A percentile compares a stretch with the other conserved stretches of the same genome.
Evolutionary conservation across 2,113 vertebrate species (phyloP).

Genomic region (Acinonyx jubatus): DNA sequence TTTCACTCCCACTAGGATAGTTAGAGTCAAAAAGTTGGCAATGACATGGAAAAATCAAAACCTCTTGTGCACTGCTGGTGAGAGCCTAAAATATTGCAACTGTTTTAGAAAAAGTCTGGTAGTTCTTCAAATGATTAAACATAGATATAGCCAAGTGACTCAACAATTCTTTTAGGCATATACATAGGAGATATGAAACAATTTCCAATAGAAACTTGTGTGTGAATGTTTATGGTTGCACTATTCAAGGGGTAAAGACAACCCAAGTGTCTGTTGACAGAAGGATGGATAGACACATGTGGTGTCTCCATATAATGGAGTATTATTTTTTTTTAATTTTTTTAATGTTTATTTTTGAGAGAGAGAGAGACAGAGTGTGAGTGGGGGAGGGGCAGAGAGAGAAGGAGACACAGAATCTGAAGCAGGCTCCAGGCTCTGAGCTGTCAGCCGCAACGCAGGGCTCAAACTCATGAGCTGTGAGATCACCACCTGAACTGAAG

Average conservation of each 20-base stretch:
- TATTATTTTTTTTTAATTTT: neutral
- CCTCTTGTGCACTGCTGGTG: neutral
- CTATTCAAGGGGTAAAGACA: neutral
- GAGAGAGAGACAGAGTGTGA: no score
- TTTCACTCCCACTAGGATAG: neutral
- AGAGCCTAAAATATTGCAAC: neutral
- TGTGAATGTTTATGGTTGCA: neutral
- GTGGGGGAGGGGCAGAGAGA: no score
- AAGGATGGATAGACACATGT: neutral
- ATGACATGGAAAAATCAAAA: neutral
- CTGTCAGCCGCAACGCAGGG: rapidly evolving
- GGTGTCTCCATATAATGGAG: neutral
- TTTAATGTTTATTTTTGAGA: no score
- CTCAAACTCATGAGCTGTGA: no score
- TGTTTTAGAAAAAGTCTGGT: neutral
- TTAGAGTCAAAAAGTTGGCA: neutral
- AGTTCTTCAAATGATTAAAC: neutral
- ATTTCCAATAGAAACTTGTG: neutral
- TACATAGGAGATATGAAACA: neutral
- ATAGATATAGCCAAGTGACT: neutral
- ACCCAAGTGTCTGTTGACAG: neutral
- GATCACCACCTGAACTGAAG: no score
- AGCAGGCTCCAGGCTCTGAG: no score
- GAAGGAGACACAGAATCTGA: no score
- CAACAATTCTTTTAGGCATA: neutral